A percentile compares a stretch with the other conserved stretches of the same genome.
phyloP scores from a whole-genome alignment of 1,140 invertebrate genomes.

The Aricia agestis region DNA sequence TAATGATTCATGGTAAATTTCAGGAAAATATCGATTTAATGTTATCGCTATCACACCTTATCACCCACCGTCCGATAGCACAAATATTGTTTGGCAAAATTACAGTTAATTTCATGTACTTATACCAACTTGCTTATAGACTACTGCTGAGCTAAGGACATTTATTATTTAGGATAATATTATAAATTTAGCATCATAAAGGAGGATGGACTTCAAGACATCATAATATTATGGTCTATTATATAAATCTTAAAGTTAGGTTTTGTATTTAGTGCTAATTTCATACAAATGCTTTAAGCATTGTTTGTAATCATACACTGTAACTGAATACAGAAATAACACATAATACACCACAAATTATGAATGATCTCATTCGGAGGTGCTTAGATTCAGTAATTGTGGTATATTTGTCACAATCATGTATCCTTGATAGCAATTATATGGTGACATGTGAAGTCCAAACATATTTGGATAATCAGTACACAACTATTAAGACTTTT shows the following conservation, averaged over 20 bases:
- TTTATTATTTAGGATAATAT: no score
- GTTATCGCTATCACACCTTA: constrained; percentile 22
- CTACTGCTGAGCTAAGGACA: no score
- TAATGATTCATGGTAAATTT: not conserved
- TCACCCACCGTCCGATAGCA: constrained; percentile 22
- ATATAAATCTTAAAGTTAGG: no score
- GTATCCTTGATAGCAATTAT: constrained; percentile 1
- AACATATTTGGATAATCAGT: not conserved
- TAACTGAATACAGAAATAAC: not conserved
- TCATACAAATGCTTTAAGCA: no score
- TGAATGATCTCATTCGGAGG: not conserved
- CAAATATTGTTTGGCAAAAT: constrained; percentile 1
- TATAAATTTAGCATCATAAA: no score
- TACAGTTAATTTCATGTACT: not conserved
- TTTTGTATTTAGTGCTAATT: no score
- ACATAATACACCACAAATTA: not conserved
- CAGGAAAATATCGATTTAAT: constrained; percentile 20
- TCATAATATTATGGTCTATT: no score
- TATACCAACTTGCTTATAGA: no score
- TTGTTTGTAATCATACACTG: no score
- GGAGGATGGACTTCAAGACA: no score
- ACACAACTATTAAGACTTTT: not conserved
- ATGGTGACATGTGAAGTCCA: not conserved
- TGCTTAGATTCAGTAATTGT: constrained; percentile 5
- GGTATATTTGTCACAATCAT: not conserved